Base-by-base conservation (phyloP, 1,140 invertebrate genomes). In the Drosophila ananassae region DNA sequence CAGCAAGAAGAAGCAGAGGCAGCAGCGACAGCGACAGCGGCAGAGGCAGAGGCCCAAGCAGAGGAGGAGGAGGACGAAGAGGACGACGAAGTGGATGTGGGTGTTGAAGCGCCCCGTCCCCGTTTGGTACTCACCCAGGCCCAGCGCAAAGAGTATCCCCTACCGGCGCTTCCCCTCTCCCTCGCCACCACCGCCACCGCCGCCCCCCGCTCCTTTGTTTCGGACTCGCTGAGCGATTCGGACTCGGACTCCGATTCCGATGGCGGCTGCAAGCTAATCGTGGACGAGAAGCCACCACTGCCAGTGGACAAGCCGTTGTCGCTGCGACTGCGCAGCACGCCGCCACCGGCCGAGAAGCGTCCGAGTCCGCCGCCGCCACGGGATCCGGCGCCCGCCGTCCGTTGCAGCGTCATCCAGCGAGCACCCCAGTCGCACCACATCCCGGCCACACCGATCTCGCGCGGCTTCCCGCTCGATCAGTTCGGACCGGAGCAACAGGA, bases 351-450 rank as follows among this genome's bases (percentile, higher is more conserved):
- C 6, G 92, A 93, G 24, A 94, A 94, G 54, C 94, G 90, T 22
- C 90, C 90, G 3, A 91, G 82, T 77, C 91, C 90, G 34, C 94
- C 63, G 73, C 93, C 92, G 56, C 93, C 92, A 39, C 75, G 79
- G 3, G 50, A 79, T 83, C 92, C 90, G 5, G 79, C 77, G 53
- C 92, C 92, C 68, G 83, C 91, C 24, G 93, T 95, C 5, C 93
- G 93, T 53, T 95, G 94, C 83, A 97, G 96, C 34, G 96, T 97
- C 4, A 97, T 97, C 61, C 96, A 97, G 83, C 94, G 96, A 87
- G 96, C 96, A 21, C 96, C 96, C 17, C 93, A 94, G 39, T 60
- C 74, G 17, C 56, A 54, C 13, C 41, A 44, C 41, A 44, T 21
- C 13, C 41, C 41, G 5, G 5, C 17, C 41, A 44, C 17, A 13